These are phyloP conservation scores for Linurgus olivaceus DNA, from an alignment of 2,797 vertebrate genomes.

Conservation along the genomic window DNA sequence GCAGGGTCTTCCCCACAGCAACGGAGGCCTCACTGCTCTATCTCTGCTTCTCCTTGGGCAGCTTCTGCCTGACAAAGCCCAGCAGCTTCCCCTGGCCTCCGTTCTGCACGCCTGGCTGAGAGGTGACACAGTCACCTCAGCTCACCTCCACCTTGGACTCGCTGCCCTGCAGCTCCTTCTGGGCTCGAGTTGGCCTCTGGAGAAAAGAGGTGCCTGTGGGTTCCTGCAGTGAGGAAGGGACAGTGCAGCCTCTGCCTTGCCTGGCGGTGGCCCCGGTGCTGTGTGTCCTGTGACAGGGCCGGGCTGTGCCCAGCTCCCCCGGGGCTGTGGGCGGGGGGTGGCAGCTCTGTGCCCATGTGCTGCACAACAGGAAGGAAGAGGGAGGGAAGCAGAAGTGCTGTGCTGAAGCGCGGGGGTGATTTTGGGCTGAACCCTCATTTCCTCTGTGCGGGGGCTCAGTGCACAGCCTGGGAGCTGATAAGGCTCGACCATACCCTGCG, in stretches of 20 bases:
- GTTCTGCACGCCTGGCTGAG: background rate
- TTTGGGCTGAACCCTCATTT: background rate
- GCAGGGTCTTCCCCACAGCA: background rate
- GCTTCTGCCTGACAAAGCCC: background rate
- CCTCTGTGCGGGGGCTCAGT: background rate
- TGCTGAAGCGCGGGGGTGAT: accelerated
- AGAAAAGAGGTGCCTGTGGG: accelerated
- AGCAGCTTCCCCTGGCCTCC: accelerated
- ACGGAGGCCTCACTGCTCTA: accelerated
- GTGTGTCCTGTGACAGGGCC: background rate
- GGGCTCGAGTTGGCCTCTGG: accelerated
- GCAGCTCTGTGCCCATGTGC: accelerated
- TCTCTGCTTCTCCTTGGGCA: background rate
- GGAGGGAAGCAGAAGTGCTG: constrained; percentile 32
- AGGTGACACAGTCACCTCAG: background rate
- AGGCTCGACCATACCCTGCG: accelerated
- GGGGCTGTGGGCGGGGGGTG: background rate
- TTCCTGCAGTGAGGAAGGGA: background rate
- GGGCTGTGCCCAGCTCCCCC: accelerated
- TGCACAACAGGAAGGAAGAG: background rate
- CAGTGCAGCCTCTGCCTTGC: background rate
- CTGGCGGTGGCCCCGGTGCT: accelerated
- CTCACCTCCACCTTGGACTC: accelerated
- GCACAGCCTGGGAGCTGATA: background rate
- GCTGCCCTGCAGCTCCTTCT: background rate